phyloP scores from a whole-genome alignment of 2,888 invertebrate species.

The Andrena marginata region DNA sequence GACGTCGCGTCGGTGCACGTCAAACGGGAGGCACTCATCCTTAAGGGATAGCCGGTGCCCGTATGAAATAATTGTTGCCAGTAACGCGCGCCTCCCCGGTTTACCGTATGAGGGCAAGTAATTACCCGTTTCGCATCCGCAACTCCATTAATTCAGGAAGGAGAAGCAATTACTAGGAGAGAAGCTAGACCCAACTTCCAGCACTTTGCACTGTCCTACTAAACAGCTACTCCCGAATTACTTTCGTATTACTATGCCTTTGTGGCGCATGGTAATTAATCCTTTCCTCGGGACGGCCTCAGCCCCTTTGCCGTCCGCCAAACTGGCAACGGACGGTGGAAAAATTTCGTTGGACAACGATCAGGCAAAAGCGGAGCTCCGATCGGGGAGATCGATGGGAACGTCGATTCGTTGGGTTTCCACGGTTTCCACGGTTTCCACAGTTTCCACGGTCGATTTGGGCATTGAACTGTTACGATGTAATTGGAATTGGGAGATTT shows the following conservation, averaged over 20 bases:
- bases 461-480: background rate
- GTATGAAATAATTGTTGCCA: slow-evolving; percentile 55
- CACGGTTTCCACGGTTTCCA: background rate
- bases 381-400: background rate
- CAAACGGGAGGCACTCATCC: slow-evolving; percentile 22
- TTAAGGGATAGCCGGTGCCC: slow-evolving; percentile 24
- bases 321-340: background rate
- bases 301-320: no score
- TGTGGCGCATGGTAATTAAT: slow-evolving; percentile 44
- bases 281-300: slow-evolving; percentile 23
- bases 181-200: slow-evolving; percentile 49
- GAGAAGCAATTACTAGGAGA: slow-evolving; percentile 61
- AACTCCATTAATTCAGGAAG: slow-evolving; percentile 64
- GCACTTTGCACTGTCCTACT: slow-evolving; percentile 47
- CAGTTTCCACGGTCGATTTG: background rate
- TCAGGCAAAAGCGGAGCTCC: background rate
- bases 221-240: slow-evolving; percentile 61
- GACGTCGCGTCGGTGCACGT: background rate
- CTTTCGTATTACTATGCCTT: slow-evolving; percentile 48
- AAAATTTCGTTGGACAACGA: background rate
- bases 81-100: slow-evolving; percentile 36
- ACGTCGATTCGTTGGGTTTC: background rate
- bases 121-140: slow-evolving; percentile 57
- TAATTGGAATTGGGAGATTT: slow-evolving; percentile 2
- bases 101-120: slow-evolving; percentile 54